A percentile compares a stretch with the other conserved stretches of the same genome.
These are phyloP conservation scores for Ecliptopera silaceata DNA, from an alignment of 2,888 invertebrate genomes.

Conservation along the genomic window DNA sequence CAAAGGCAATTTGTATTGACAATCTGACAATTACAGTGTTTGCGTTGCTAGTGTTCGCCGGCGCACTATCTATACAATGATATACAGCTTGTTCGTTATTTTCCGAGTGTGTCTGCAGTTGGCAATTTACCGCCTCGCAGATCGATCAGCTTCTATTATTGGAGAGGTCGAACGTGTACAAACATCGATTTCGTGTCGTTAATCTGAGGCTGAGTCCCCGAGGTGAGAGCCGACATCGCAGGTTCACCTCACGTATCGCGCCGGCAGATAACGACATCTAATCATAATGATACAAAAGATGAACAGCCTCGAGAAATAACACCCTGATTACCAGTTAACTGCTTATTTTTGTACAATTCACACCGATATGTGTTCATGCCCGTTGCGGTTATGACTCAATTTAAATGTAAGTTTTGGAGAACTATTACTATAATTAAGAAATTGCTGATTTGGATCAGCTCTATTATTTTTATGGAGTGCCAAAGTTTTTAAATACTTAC, in stretches of 20 bases:
- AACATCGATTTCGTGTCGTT: conserved; percentile 81
- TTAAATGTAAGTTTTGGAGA: conserved; percentile 22
- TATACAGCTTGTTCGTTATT: conserved; percentile 70
- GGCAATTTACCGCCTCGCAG: conserved; percentile 75
- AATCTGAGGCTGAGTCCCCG: conserved; percentile 65
- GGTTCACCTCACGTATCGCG: conserved; percentile 75
- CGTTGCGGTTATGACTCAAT: conserved; percentile 12
- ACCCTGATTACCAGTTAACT: conserved; percentile 25
- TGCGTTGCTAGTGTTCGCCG: conserved; percentile 47
- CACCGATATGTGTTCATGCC: conserved; percentile 2
- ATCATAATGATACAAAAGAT: conserved; percentile 63
- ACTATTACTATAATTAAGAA: conserved; percentile 30
- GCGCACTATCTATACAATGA: conserved; percentile 51
- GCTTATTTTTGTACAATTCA: conserved; percentile 27
- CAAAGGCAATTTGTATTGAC: conserved; percentile 53
- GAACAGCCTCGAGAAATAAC: conserved; percentile 28
- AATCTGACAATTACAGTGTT: conserved; percentile 66
- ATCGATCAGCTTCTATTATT: conserved; percentile 80
- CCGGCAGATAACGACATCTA: conserved; percentile 67
- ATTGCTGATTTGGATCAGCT: background rate
- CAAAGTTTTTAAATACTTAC: too few species aligned
- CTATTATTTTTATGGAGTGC: conserved; percentile 6
- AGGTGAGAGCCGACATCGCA: conserved; percentile 68
- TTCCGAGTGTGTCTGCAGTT: conserved; percentile 68
- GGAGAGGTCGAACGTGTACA: conserved; percentile 82